Percentiles rank a stretch among this genome's conserved stretches.
These are phyloP conservation scores for Drosophila anomalata DNA, from an alignment of 2,888 invertebrate genomes.

Conservation along the genomic window DNA sequence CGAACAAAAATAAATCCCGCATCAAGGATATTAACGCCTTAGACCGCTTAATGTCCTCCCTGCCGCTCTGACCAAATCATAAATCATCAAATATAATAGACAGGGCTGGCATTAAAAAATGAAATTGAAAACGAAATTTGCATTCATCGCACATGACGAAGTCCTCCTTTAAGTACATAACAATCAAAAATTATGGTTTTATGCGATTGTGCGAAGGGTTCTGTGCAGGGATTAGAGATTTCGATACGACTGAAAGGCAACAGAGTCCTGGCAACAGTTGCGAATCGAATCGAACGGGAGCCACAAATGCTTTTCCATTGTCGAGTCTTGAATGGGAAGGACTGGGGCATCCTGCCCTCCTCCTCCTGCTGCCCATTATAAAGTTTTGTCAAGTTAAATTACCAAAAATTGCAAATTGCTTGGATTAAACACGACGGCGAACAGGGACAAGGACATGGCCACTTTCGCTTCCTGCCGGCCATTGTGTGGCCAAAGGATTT, in stretches of 20 bases:
- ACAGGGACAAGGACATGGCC: conserved; percentile 64
- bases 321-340: conserved; percentile 10
- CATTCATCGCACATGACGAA: conserved; percentile 37
- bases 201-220: conserved; percentile 47
- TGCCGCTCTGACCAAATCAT: conserved; percentile 37
- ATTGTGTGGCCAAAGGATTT: conserved; percentile 81
- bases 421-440: conserved; percentile 69
- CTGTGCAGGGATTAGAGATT: conserved; percentile 12
- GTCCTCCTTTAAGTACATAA: conserved; percentile 63
- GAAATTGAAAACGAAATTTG: conserved; percentile 63
- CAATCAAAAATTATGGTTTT: conserved; percentile 74
- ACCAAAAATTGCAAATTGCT: conserved; percentile 83
- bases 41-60: conserved; percentile 53
- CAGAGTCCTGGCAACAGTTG: conserved; percentile 69
- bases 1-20: conserved; percentile 14
- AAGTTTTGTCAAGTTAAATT: conserved; percentile 81
- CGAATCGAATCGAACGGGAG: conserved; percentile 62
- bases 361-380: conserved; percentile 55
- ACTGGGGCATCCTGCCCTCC: conserved; percentile 13
- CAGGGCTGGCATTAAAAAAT: conserved; percentile 33
- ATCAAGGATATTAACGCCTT: conserved; percentile 71
- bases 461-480: conserved; percentile 72
- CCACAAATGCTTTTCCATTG: conserved; percentile 63
- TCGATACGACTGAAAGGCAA: conserved; percentile 8
- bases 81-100: conserved; percentile 66